Evolutionary conservation across 1,140 invertebrate genomes (phyloP).

Genomic region (Chelonus insularis): DNA sequence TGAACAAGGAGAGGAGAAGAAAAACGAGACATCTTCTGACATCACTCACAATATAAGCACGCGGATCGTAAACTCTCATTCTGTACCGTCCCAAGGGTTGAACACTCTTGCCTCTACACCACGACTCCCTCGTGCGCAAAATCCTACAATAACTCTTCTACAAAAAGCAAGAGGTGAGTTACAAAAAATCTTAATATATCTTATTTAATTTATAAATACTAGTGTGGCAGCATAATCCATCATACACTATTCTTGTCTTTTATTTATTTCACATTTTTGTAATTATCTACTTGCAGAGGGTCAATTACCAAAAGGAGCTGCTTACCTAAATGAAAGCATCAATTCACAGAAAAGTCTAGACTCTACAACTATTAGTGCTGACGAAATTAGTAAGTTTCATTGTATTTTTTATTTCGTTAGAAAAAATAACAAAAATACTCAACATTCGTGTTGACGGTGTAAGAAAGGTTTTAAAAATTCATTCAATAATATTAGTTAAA

Average conservation of each 20-base stretch:
- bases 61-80: slow-evolving; percentile 68
- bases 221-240: slow-evolving; percentile 8
- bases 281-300: slow-evolving; percentile 67
- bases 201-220: slow-evolving; percentile 11
- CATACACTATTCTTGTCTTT: neutral
- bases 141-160: slow-evolving; percentile 84
- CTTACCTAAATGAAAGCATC: slow-evolving; percentile 70
- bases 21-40: slow-evolving; percentile 37
- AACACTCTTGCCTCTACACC: slow-evolving; percentile 60
- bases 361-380: slow-evolving; percentile 64
- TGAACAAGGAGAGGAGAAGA: slow-evolving; percentile 34
- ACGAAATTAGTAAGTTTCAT: slow-evolving; percentile 63
- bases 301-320: slow-evolving; percentile 76
- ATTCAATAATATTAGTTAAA: too few species aligned
- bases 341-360: slow-evolving; percentile 54
- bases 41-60: slow-evolving; percentile 56
- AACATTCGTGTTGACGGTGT: too few species aligned
- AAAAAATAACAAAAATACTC: too few species aligned
- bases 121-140: slow-evolving; percentile 77
- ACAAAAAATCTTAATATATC: slow-evolving; percentile 18
- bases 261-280: neutral
- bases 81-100: slow-evolving; percentile 66
- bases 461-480: too few species aligned
- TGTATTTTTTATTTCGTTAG: slow-evolving; percentile 3
- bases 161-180: slow-evolving; percentile 84